These are phyloP conservation scores for Aegithalos caudatus DNA, from an alignment of 2,113 vertebrate species.

Conservation along the genomic window DNA sequence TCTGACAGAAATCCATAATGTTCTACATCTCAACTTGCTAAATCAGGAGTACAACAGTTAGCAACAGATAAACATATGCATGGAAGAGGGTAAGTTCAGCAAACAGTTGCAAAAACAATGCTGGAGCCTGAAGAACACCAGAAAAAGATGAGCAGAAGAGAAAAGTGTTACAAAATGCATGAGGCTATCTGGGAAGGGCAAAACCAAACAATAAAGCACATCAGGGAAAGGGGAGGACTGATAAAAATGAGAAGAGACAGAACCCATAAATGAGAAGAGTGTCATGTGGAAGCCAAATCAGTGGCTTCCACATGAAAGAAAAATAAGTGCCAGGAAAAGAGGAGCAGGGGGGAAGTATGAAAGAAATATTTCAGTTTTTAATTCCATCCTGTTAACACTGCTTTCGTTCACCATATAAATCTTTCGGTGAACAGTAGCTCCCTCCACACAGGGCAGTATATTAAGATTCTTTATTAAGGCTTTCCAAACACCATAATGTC, in stretches of 20 bases:
- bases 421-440: not conserved
- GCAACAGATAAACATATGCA: not conserved
- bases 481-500: not conserved
- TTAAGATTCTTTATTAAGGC: not conserved
- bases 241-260: not conserved
- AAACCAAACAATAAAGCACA: not conserved
- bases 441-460: not conserved
- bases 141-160: not conserved
- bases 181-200: not conserved
- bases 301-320: not conserved
- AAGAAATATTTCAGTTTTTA: not conserved
- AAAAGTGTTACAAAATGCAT: not conserved
- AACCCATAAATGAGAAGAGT: not conserved
- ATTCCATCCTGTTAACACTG: not conserved
- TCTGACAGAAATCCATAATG: not conserved
- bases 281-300: not conserved
- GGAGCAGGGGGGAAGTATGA: accelerated
- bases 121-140: not conserved
- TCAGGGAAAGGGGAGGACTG: not conserved
- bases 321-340: not conserved
- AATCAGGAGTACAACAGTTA: not conserved
- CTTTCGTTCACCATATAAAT: not conserved
- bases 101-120: not conserved
- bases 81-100: not conserved
- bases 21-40: not conserved